Percentiles rank a stretch among this genome's conserved stretches.
These are phyloP conservation scores for Isoperla grammatica DNA, from an alignment of 2,888 invertebrate genomes.

Conservation along the genomic window DNA sequence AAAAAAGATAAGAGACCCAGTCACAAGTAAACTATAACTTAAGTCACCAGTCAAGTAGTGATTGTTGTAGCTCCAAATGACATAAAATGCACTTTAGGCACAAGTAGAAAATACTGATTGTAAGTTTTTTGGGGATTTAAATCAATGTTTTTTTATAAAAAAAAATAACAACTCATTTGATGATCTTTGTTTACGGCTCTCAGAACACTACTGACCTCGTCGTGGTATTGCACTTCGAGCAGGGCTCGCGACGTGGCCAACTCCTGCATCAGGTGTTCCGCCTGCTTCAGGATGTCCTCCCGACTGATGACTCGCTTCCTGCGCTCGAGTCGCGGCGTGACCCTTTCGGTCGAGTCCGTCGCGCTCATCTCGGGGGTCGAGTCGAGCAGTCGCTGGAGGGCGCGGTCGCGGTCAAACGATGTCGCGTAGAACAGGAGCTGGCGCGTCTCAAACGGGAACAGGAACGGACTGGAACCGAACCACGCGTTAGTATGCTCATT, in stretches of 20 bases:
- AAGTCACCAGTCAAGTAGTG: too few relatives aligned
- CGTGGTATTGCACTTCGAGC: conserved; percentile 73
- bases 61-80: too few relatives aligned
- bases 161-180: too few relatives aligned
- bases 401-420: conserved; percentile 96
- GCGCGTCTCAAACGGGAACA: conserved; percentile 96
- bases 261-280: conserved; percentile 92
- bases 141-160: too few relatives aligned
- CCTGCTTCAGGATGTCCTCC: conserved; percentile 88
- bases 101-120: too few relatives aligned
- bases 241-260: conserved; percentile 87
- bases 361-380: conserved; percentile 80
- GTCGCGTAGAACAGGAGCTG: conserved; percentile 96
- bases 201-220: too few relatives aligned
- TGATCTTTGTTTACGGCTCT: too few relatives aligned
- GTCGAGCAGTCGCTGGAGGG: conserved; percentile 89
- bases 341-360: conserved; percentile 74
- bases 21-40: too few relatives aligned
- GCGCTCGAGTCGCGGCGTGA: conserved; percentile 88
- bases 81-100: too few relatives aligned
- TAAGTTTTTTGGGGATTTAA: too few relatives aligned
- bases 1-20: too few relatives aligned
- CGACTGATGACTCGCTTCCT: conserved; percentile 86
- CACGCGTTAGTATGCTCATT: too few relatives aligned
- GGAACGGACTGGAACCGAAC: conserved; percentile 67